Percentiles rank a stretch among this genome's conserved stretches.
Conservation (phyloP, 2,113 vertebrate genomes). For the Nansenia antarctica region DNA sequence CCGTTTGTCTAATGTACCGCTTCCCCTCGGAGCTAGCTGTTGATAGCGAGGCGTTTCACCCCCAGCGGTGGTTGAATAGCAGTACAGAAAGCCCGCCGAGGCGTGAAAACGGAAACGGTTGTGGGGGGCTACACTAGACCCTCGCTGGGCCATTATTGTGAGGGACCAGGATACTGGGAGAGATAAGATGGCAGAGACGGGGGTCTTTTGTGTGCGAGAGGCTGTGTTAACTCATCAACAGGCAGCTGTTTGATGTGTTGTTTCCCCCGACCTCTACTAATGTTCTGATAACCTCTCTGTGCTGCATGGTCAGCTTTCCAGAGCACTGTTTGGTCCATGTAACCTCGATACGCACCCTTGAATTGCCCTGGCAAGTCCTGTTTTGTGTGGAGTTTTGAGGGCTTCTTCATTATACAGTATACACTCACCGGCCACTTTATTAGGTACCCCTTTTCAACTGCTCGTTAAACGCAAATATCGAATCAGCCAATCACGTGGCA, state of each 20-base stretch:
- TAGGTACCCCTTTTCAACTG: too few relatives aligned
- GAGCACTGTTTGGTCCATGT: neutral
- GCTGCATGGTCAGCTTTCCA: constrained; percentile 19
- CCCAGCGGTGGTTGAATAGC: constrained; percentile 29
- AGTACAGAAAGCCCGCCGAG: constrained; percentile 37
- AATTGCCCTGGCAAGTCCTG: neutral
- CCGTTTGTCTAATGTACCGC: constrained; percentile 20
- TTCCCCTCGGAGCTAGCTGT: constrained; percentile 44
- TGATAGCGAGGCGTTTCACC: constrained; percentile 38
- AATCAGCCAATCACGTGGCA: too few relatives aligned
- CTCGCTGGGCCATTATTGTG: constrained; percentile 43
- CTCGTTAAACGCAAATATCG: too few relatives aligned
- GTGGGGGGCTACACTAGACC: constrained; percentile 21
- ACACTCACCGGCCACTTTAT: too few relatives aligned
- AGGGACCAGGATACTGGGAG: constrained; percentile 38
- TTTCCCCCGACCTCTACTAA: constrained; percentile 28
- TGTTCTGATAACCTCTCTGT: constrained; percentile 26
- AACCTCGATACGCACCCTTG: constrained; percentile 1
- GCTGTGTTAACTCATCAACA: constrained; percentile 47
- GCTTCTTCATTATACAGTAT: too few relatives aligned
- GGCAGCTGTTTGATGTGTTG: constrained; percentile 35
- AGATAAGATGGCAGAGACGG: constrained; percentile 43
- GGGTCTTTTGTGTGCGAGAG: constrained; percentile 36
- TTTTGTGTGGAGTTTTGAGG: neutral
- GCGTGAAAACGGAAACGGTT: constrained; percentile 53